Base-by-base conservation (phyloP, 2,797 vertebrate species). In the Bovichtus variegatus region DNA sequence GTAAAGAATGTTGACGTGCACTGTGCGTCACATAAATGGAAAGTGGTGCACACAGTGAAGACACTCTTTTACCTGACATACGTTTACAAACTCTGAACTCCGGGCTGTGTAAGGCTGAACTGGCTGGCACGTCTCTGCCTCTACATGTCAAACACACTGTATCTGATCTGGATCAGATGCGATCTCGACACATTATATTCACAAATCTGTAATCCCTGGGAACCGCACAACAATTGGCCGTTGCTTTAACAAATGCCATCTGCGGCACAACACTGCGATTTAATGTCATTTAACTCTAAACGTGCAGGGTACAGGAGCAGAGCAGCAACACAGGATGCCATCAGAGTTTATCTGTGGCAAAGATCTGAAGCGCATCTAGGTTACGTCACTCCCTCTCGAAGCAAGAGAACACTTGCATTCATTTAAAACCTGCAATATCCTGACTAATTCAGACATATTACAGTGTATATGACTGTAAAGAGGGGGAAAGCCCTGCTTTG, bases 381-480 rank as follows among this genome's bases (percentile, higher is more conserved):
- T 91, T 90, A 84, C 90, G 43, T 94, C 91, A 93, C 76, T 70
- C 80, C 55, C 71, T 77, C 73, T 89, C 84, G 85, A 90, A 77
- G 79, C 78, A 76, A 87, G 76, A 92, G 87, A 92, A 78, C 81
- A 85, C 85, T 88, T 82, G 84, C 72, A 82, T 89, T 91, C 78
- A 86, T 91, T 81, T 91, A 72, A 90, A 91, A 90, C 81, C 88
- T 87, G 85, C 84, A 86, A 86, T 89, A 90, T 90, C 66, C 87
- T 70, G 61, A 87, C 87, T 89, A 87, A 92, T 93, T 90, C 82
- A 83, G 87, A 93, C 85, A 69, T 86, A 93, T 93, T 94, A 93
- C 89, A 89, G 91, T 90, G 91, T 89, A 85, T 88, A 78, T 71
- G 89, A 79, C 85, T 77, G 71, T 90, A 87, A 91, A 85, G 75